Percentiles rank a stretch among this genome's conserved stretches.
phyloP scores from a whole-genome alignment of 2,797 vertebrate species.

The Sebastes trivittatus region DNA sequence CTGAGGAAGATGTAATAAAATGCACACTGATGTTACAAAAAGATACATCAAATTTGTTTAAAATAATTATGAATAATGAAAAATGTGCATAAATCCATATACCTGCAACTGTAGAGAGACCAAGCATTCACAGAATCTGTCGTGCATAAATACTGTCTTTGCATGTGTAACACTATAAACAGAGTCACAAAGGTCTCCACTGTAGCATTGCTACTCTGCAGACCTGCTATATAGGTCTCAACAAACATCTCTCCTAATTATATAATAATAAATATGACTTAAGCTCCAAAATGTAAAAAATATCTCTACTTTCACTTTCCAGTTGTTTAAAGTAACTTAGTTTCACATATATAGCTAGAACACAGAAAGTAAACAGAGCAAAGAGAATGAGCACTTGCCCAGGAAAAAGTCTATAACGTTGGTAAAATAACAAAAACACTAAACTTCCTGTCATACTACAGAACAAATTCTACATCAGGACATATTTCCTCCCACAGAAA shows the following conservation, averaged over 20 bases:
- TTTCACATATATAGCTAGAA: neutral
- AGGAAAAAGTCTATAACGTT: neutral
- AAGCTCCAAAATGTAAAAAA: neutral
- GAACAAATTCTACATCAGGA: neutral
- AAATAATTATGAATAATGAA: neutral
- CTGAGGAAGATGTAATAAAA: neutral
- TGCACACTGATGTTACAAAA: neutral
- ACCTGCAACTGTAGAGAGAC: neutral
- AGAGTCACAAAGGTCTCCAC: too few relatives aligned
- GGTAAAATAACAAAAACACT: neutral
- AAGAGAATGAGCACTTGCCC: neutral
- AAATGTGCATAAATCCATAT: neutral
- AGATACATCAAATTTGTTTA: neutral
- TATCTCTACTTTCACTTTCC: neutral
- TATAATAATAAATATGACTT: rapidly evolving
- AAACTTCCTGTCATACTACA: neutral
- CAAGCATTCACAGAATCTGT: neutral
- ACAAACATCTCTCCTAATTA: neutral
- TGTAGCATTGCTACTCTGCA: neutral
- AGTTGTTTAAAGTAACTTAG: neutral
- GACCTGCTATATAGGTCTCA: too few relatives aligned
- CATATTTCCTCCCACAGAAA: neutral
- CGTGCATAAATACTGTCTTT: neutral
- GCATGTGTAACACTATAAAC: rapidly evolving
- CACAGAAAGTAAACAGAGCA: neutral